Percentiles rank a stretch among this genome's conserved stretches.
phyloP scores from a whole-genome alignment of 2,888 invertebrate genomes.

The Nomada ferruginata region DNA sequence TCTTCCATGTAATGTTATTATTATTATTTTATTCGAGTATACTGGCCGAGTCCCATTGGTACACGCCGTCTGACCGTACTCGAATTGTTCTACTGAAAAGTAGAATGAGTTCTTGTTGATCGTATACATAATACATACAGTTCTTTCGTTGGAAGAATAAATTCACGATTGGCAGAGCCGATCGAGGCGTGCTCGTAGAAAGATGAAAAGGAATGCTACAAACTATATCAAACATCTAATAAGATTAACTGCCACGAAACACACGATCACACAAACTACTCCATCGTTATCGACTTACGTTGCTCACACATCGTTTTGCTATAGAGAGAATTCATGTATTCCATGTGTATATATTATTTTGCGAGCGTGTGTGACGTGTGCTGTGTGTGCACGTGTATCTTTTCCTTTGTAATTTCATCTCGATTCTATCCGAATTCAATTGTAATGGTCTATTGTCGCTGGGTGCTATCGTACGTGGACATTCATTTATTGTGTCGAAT shows the following conservation, averaged over 20 bases:
- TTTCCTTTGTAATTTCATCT: background rate
- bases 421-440: background rate
- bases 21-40: too few species aligned
- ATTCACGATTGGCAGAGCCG: background rate
- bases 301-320: slow-evolving; percentile 46
- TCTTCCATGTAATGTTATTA: background rate
- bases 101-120: background rate
- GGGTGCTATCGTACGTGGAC: background rate
- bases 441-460: background rate
- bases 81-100: background rate
- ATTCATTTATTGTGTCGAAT: background rate
- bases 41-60: background rate
- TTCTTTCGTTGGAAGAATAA: slow-evolving; percentile 13
- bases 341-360: slow-evolving; percentile 36
- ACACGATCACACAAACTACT: slow-evolving; percentile 65
- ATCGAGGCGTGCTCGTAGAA: slow-evolving; percentile 46
- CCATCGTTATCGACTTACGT: slow-evolving; percentile 58
- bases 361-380: slow-evolving; percentile 42
- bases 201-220: slow-evolving; percentile 11
- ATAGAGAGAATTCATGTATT: slow-evolving; percentile 33
- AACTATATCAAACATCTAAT: slow-evolving; percentile 36
- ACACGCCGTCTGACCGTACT: background rate
- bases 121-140: background rate
- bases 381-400: slow-evolving; percentile 24
- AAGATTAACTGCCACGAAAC: slow-evolving; percentile 48